These are phyloP conservation scores for Orycteropus afer DNA, from an alignment of 2,113 vertebrate genomes.

Conservation along the genomic window DNA sequence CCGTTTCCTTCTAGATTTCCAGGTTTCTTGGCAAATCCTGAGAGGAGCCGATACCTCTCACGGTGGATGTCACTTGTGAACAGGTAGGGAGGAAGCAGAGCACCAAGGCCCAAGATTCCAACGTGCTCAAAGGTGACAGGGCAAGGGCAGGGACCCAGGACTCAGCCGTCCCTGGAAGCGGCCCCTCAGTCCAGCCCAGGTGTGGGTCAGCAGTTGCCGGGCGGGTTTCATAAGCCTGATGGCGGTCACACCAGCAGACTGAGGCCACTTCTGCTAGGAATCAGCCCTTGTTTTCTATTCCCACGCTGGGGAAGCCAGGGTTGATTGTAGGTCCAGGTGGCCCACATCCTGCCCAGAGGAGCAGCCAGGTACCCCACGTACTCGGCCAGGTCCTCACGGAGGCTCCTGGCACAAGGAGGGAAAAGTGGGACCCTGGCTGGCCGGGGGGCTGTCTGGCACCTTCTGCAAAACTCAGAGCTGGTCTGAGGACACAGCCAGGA, in stretches of 20 bases:
- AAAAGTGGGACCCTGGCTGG: background rate
- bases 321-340: background rate
- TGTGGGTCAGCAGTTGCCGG: background rate
- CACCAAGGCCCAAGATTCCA: background rate
- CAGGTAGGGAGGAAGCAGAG: background rate
- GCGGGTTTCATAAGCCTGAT: background rate
- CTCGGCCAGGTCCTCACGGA: background rate
- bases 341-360: background rate
- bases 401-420: background rate
- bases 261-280: background rate
- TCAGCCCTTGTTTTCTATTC: background rate
- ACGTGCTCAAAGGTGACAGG: background rate
- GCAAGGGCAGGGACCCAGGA: background rate
- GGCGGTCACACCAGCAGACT: background rate
- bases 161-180: background rate
- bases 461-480: background rate
- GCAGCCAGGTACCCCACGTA: background rate
- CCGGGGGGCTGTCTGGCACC: background rate
- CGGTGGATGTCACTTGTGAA: too few species aligned
- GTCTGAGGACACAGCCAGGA: background rate
- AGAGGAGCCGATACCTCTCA: background rate
- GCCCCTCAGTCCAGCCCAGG: background rate
- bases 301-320: background rate
- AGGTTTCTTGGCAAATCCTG: background rate
- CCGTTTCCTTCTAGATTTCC: background rate